These are phyloP conservation scores for Oncorhynchus kisutch DNA, from an alignment of 2,113 vertebrate species.

Conservation along the genomic window DNA sequence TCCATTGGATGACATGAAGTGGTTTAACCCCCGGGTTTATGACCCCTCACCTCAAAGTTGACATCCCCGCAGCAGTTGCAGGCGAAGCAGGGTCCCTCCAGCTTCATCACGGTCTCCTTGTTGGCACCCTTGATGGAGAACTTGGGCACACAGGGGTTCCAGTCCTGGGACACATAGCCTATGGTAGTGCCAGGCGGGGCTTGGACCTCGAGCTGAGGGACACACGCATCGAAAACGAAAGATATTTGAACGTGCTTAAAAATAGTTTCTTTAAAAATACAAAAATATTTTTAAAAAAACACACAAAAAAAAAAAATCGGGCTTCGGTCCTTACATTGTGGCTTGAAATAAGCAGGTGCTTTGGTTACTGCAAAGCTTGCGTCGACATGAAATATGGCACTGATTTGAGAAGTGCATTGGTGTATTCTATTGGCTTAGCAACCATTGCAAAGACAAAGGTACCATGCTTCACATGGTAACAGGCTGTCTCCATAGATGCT, in stretches of 20 bases:
- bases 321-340: neutral
- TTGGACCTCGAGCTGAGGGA: slow-evolving; percentile 84
- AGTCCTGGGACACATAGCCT: slow-evolving; percentile 83
- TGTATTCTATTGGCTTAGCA: neutral
- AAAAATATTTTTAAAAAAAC: too few species aligned
- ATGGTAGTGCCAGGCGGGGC: slow-evolving; percentile 84
- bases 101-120: slow-evolving; percentile 75
- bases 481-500: neutral
- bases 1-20: too few species aligned
- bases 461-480: slow-evolving; percentile 55
- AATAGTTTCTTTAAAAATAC: too few species aligned
- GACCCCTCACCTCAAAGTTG: slow-evolving; percentile 81
- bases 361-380: neutral
- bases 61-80: slow-evolving; percentile 86
- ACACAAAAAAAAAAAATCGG: too few species aligned
- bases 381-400: slow-evolving; percentile 10
- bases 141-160: slow-evolving; percentile 82
- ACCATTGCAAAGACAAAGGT: slow-evolving; percentile 28
- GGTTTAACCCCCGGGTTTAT: neutral
- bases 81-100: slow-evolving; percentile 85
- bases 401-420: slow-evolving; percentile 6
- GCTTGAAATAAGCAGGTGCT: slow-evolving; percentile 39
- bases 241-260: neutral
- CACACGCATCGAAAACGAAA: neutral
- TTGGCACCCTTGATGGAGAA: slow-evolving; percentile 84